A percentile compares a stretch with the other conserved stretches of the same genome.
These are phyloP conservation scores for Solea senegalensis DNA, from an alignment of 2,113 vertebrate species.

Conservation along the genomic window DNA sequence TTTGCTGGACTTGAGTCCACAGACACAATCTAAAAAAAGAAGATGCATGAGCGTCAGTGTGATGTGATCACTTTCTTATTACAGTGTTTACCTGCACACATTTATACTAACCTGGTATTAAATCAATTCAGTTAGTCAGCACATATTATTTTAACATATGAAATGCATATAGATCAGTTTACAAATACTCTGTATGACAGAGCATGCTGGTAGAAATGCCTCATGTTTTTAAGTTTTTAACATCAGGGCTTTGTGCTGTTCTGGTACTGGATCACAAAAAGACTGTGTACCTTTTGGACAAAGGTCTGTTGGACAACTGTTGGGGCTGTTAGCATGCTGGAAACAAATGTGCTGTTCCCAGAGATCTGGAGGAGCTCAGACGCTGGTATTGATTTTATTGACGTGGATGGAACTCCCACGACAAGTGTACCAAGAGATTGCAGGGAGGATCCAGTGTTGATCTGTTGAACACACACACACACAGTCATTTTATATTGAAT, in stretches of 20 bases:
- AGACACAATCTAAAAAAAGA: conserved; percentile 47
- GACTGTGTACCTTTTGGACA: conserved; percentile 53
- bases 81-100: neutral
- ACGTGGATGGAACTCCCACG: conserved; percentile 49
- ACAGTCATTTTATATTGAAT: conserved; percentile 7
- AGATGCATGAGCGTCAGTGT: neutral
- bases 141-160: neutral
- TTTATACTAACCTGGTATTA: neutral
- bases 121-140: neutral
- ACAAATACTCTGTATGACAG: too few species aligned
- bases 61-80: neutral
- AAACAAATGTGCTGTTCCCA: conserved; percentile 49
- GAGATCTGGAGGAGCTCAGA: conserved; percentile 43
- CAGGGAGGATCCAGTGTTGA: conserved; percentile 44
- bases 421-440: conserved; percentile 63
- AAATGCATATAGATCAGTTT: neutral
- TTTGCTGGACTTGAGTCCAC: conserved; percentile 21
- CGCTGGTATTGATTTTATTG: conserved; percentile 28
- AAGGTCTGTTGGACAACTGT: conserved; percentile 56
- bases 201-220: too few species aligned
- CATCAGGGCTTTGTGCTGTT: neutral
- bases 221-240: neutral
- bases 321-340: conserved; percentile 56
- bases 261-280: neutral
- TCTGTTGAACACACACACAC: conserved; percentile 35